Conservation (phyloP, 2,797 vertebrate genomes). For the Gallinago stenura region DNA sequence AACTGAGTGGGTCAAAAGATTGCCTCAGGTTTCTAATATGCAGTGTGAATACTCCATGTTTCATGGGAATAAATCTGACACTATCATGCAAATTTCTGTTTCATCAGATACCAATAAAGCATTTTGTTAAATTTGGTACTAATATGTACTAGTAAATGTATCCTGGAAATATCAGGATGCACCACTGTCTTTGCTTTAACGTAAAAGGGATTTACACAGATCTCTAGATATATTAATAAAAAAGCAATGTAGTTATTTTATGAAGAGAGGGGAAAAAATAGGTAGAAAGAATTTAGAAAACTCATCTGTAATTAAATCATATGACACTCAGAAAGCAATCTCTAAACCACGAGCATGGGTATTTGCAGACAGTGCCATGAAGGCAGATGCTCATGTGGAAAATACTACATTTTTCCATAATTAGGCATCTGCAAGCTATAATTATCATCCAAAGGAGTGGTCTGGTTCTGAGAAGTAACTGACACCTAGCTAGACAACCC, state of each 20-base stretch:
- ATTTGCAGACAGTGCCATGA: background rate
- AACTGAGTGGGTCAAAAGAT: background rate
- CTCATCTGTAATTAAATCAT: background rate
- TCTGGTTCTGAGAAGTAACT: background rate
- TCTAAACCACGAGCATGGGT: background rate
- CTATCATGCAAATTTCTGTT: background rate
- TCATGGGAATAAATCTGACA: background rate
- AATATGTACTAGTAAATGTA: background rate
- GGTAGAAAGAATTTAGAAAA: background rate
- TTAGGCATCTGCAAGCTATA: background rate
- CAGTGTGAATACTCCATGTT: background rate
- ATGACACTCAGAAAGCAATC: background rate
- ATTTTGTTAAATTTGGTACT: background rate
- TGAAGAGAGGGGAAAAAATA: background rate
- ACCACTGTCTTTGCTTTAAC: background rate
- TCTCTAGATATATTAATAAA: background rate
- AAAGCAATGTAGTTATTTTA: background rate
- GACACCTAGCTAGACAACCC: background rate
- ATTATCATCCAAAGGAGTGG: background rate
- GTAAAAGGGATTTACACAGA: background rate
- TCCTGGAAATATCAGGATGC: rapidly evolving
- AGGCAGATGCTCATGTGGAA: background rate
- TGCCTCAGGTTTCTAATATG: background rate
- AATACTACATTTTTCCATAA: slow-evolving; percentile 8
- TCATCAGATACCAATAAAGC: background rate